Evolutionary conservation across 2,888 invertebrate genomes (phyloP).

Genomic region (Platycheirus albimanus): DNA sequence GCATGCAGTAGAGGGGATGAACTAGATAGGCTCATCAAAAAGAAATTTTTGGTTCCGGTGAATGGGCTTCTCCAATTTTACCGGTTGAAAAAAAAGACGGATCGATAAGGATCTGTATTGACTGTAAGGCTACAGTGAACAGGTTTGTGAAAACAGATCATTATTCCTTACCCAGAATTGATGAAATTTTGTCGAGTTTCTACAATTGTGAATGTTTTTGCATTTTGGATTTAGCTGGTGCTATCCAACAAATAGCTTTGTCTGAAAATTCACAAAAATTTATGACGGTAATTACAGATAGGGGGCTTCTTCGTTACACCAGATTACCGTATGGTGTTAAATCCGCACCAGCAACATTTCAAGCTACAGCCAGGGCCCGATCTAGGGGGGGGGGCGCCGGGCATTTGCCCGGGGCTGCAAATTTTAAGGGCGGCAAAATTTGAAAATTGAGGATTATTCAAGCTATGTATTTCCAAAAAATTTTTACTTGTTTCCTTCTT

Average conservation of each 20-base stretch:
- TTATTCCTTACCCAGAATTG: slow-evolving; percentile 46
- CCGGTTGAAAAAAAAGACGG: slow-evolving; percentile 43
- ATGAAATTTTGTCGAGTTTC: slow-evolving; percentile 43
- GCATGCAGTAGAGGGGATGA: slow-evolving; percentile 24
- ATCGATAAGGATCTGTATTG: slow-evolving; percentile 42
- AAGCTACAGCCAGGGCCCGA: neutral
- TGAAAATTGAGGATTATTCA: no score
- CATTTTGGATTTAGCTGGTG: no score
- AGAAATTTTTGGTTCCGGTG: slow-evolving; percentile 48
- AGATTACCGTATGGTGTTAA: neutral
- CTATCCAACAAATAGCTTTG: neutral
- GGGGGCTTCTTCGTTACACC: neutral
- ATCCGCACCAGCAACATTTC: neutral
- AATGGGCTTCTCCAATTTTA: slow-evolving; percentile 56
- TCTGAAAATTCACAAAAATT: neutral
- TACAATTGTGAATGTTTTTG: neutral
- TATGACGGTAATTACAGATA: neutral
- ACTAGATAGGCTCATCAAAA: slow-evolving; percentile 4
- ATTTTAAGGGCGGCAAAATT: no score
- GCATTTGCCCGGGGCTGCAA: no score
- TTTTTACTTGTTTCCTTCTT: no score
- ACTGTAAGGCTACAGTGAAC: slow-evolving; percentile 24
- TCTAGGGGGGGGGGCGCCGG: no score
- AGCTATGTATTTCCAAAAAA: no score
- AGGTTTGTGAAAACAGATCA: neutral